Percentiles rank a stretch among this genome's conserved stretches.
phyloP scores from a whole-genome alignment of 2,113 vertebrate genomes.

The Nesoenas mayeri region DNA sequence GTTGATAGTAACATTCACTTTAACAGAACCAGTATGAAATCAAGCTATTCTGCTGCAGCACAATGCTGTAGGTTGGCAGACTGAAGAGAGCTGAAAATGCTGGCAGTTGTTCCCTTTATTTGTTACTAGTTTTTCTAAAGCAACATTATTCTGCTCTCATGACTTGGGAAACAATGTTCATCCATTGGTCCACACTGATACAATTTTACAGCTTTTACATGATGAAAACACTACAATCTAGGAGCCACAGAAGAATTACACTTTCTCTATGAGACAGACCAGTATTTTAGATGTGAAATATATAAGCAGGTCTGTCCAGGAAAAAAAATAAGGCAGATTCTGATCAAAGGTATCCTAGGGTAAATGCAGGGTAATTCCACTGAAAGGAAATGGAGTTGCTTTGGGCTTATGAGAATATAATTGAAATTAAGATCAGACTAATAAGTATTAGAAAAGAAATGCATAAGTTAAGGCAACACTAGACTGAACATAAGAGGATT shows the following conservation, averaged over 20 bases:
- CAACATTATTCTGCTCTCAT: background rate
- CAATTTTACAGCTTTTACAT: background rate
- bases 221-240: background rate
- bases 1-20: background rate
- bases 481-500: background rate
- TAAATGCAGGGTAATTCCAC: background rate
- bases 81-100: background rate
- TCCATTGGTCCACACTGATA: background rate
- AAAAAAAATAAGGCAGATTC: background rate
- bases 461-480: background rate
- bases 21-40: background rate
- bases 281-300: background rate
- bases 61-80: background rate
- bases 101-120: background rate
- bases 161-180: background rate
- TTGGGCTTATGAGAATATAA: background rate
- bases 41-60: background rate
- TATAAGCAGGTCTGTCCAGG: background rate
- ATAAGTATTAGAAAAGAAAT: background rate
- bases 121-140: background rate
- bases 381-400: slow-evolving; percentile 2
- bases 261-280: background rate
- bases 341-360: background rate
- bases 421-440: background rate
- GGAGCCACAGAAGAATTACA: background rate